A percentile compares a stretch with the other conserved stretches of the same genome.
phyloP scores from a whole-genome alignment of 2,113 vertebrate genomes.

The Muntiacus reevesi region DNA sequence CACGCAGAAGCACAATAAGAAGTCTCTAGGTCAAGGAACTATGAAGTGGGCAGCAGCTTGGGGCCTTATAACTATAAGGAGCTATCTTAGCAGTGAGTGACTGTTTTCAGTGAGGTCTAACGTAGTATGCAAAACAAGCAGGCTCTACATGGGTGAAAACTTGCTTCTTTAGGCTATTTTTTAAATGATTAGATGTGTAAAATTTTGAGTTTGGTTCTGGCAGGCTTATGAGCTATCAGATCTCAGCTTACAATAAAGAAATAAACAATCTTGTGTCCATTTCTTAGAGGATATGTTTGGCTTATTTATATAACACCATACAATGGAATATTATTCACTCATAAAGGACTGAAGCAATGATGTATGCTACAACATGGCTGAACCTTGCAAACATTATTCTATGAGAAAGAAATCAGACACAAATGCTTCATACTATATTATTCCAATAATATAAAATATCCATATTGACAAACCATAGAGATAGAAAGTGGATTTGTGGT shows the following conservation, averaged over 20 bases:
- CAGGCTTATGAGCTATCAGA: neutral
- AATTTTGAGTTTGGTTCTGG: neutral
- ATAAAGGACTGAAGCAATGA: neutral
- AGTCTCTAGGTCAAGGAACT: neutral
- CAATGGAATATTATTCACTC: neutral
- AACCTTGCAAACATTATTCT: neutral
- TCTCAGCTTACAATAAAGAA: neutral
- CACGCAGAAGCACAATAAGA: neutral
- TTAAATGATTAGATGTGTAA: neutral
- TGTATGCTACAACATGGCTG: neutral
- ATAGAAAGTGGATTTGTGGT: neutral
- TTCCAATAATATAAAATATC: neutral
- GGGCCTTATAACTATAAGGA: neutral
- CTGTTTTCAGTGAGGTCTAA: neutral
- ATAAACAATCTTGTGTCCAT: neutral
- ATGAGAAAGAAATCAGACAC: neutral
- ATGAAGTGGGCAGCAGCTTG: neutral
- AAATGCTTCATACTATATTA: neutral
- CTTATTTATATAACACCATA: neutral
- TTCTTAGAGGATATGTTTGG: neutral
- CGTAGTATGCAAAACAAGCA: neutral
- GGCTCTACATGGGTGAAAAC: neutral
- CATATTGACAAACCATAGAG: neutral
- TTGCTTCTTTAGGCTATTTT: neutral
- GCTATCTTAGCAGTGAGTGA: neutral